phyloP scores from a whole-genome alignment of 2,797 vertebrate genomes.

The Acrocephalus scirpaceus region DNA sequence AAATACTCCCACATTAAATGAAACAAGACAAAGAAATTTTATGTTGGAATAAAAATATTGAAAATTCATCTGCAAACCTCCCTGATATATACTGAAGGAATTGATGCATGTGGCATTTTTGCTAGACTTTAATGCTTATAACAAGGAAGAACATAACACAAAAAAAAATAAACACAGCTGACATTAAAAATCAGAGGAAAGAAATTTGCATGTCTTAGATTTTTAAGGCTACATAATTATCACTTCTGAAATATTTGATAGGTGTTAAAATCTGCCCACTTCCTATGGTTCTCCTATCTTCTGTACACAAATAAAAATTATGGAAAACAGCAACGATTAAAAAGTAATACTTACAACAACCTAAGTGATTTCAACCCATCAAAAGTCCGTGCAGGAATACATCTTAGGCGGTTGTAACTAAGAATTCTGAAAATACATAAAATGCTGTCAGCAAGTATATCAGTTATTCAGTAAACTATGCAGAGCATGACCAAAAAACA shows the following conservation, averaged over 20 bases:
- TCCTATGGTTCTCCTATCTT: not conserved
- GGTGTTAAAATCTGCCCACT: not conserved
- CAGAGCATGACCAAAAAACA: not conserved
- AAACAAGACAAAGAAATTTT: not conserved
- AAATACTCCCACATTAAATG: not conserved
- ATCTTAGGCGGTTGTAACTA: conserved; percentile 95
- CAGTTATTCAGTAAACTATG: not conserved
- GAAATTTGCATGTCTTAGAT: not conserved
- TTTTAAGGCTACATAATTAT: not conserved
- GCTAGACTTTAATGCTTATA: not conserved
- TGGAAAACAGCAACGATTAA: not conserved
- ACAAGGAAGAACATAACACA: not conserved
- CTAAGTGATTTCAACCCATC: conserved; percentile 93
- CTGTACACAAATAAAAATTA: not conserved
- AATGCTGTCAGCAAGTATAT: not conserved
- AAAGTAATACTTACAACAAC: conserved; percentile 86
- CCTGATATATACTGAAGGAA: not conserved
- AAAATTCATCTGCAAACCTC: not conserved
- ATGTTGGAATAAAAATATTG: not conserved
- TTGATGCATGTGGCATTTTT: not conserved
- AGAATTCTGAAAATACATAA: conserved; percentile 86
- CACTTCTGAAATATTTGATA: not conserved
- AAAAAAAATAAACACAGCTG: not conserved
- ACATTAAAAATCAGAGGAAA: not conserved
- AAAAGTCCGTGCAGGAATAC: conserved; percentile 91